Base-by-base conservation (phyloP, 92 coral and sea anemone species). In the Bergia sp. region DNA sequence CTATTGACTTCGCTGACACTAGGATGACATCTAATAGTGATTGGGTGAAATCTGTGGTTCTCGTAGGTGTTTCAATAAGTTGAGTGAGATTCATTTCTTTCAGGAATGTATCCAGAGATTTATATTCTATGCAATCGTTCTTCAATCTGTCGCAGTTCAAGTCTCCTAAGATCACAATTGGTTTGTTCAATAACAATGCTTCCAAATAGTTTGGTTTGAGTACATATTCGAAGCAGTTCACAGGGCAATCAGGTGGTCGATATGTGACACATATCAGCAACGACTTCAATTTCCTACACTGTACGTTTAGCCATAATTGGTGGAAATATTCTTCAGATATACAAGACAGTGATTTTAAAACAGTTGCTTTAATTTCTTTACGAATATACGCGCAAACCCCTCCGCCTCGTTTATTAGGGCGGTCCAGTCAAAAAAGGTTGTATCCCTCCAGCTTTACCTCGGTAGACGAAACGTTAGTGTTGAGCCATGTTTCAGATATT, bases 371-470 rank as follows among this genome's bases (percentile, higher is more conserved):
- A 49, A 90, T 86, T 57, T 93, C 91, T 75, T 92, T 92, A 75
- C 94, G 92, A 39, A 86, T 58, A 57, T 92, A 92, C 18, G 91
- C 92, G 50, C 94, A 92, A 36, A 93, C 93, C 39, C 90, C 93
- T 49, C 55, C 55, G 55, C 55, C 55, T 49, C 55, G 55, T 0
- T 49, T 49, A 49, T 49, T 49, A 49, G 55, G 11, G 55, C 55
- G 55, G 0, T 49, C 55, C 55, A 49, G 55, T 49, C 55, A 5
- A 42, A 76, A 76, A 21, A 76, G 80, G 37, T 39, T 73, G 39
- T 73, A 73, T 23, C 77, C 77, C 77, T 73, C 77, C 77, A 21
- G 36, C 39, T 73, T 73, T 49, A 49, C 55, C 55, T 49, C 55
- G 10, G 55, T 49, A 0, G 55, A 7, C 55, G 55, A 49, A 49